These are phyloP conservation scores for Borostomias antarcticus DNA, from an alignment of 2,797 vertebrate genomes.

Conservation along the genomic window DNA sequence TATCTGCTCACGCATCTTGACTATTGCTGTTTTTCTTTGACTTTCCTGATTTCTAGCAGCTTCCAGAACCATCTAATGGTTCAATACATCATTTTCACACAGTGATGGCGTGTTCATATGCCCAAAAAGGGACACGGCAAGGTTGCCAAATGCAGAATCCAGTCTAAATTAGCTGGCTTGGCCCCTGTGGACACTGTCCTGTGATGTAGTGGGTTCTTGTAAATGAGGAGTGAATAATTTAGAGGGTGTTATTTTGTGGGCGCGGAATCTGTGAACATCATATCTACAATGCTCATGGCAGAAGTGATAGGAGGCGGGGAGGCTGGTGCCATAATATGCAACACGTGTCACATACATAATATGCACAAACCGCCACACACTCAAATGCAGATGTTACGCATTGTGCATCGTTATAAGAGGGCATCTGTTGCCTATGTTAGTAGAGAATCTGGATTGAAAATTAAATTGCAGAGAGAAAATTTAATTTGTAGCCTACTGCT, in stretches of 20 bases:
- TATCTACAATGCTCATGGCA: slow-evolving; percentile 30
- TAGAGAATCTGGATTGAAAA: neutral
- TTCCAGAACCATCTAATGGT: too few relatives aligned
- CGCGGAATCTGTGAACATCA: slow-evolving; percentile 21
- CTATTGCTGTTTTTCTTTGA: neutral
- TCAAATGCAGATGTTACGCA: slow-evolving; percentile 25
- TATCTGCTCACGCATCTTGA: neutral
- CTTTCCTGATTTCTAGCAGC: too few relatives aligned
- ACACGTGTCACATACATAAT: slow-evolving; percentile 50
- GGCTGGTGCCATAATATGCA: slow-evolving; percentile 22
- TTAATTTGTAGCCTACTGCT: neutral
- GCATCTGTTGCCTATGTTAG: neutral
- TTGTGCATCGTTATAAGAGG: neutral
- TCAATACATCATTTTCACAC: slow-evolving; percentile 3
- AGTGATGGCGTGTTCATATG: slow-evolving; percentile 10
- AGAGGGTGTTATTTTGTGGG: slow-evolving; percentile 34
- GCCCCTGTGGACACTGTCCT: slow-evolving; percentile 29
- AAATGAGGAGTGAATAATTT: slow-evolving; percentile 58
- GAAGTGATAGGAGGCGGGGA: slow-evolving; percentile 25
- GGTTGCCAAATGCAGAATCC: slow-evolving; percentile 8
- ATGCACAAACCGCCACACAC: slow-evolving; percentile 20
- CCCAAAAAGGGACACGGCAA: slow-evolving; percentile 13
- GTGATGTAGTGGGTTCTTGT: slow-evolving; percentile 31
- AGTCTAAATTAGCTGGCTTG: slow-evolving; percentile 32
- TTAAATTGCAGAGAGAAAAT: neutral